Conservation (phyloP, 2,113 vertebrate species). For the Machaerirhynchus nigripectus region DNA sequence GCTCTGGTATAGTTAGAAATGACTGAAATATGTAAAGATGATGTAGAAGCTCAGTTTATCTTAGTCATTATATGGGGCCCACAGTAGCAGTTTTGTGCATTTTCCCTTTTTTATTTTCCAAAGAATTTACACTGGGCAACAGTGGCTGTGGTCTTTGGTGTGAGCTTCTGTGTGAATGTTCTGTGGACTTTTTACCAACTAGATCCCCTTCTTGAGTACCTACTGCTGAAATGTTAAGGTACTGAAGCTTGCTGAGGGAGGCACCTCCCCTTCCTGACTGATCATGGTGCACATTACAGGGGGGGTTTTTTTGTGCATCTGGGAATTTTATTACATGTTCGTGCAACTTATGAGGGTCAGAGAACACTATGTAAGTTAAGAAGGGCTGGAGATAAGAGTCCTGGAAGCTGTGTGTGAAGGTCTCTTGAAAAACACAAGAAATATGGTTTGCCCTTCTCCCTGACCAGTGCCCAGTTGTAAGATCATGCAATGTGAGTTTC, state of each 20-base stretch:
- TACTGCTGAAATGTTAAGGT: background rate
- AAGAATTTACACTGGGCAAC: background rate
- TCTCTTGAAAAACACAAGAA: background rate
- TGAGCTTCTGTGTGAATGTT: background rate
- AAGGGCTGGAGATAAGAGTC: background rate
- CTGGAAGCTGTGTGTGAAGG: background rate
- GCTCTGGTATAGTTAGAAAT: background rate
- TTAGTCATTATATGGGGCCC: too few relatives aligned
- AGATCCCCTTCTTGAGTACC: background rate
- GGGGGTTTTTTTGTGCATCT: accelerated
- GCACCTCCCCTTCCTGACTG: background rate
- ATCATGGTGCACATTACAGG: background rate
- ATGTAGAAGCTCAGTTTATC: background rate
- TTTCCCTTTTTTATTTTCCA: background rate
- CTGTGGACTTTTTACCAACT: background rate
- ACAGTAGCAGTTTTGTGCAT: background rate
- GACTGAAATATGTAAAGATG: background rate
- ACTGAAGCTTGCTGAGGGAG: background rate
- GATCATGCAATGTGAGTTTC: background rate
- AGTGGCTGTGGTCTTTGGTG: background rate
- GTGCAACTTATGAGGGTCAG: background rate
- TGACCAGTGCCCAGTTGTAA: too few relatives aligned
- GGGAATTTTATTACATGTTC: background rate
- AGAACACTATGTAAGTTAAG: too few relatives aligned
- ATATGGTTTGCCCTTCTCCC: background rate